phyloP scores from a whole-genome alignment of 2,888 invertebrate genomes.

The Drosophila meridiana region DNA sequence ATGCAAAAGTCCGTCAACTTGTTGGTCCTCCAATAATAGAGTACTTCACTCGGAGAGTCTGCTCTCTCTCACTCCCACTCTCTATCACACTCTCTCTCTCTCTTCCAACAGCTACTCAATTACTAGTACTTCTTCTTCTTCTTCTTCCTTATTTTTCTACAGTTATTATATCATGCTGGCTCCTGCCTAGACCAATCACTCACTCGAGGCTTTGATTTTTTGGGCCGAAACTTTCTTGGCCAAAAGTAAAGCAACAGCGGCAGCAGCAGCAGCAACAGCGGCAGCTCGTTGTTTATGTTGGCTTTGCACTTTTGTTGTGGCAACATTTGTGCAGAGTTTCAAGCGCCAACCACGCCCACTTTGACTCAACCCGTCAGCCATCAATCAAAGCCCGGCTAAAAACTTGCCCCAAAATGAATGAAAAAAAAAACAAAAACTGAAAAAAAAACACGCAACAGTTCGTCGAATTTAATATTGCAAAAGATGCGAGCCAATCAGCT shows the following conservation, averaged over 20 bases:
- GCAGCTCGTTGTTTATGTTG: constrained; percentile 31
- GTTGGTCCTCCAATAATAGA: constrained; percentile 26
- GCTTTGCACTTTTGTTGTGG: constrained; percentile 32
- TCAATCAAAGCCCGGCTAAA: constrained; percentile 35
- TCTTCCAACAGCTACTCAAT: constrained; percentile 17
- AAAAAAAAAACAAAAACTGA: neutral
- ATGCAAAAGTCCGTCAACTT: constrained; percentile 45
- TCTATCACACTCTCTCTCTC: neutral
- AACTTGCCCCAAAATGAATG: constrained; percentile 19
- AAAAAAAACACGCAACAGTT: constrained; percentile 24
- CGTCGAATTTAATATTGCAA: constrained; percentile 29
- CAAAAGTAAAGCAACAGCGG: constrained; percentile 2
- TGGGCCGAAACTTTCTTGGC: constrained; percentile 12
- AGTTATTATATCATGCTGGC: constrained; percentile 35
- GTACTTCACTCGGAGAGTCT: no score
- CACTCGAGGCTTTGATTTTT: constrained; percentile 37
- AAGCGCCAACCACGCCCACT: neutral
- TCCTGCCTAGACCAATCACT: constrained; percentile 35
- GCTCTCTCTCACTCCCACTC: neutral
- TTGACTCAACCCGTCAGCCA: constrained; percentile 30
- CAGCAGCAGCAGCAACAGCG: constrained; percentile 2
- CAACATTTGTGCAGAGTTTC: constrained; percentile 39
- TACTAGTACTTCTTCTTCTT: constrained; percentile 13
- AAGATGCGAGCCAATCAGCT: constrained; percentile 25
- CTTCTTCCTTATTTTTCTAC: constrained; percentile 5